Percentiles rank a stretch among this genome's conserved stretches.
Evolutionary conservation across 2,797 vertebrate genomes (phyloP).

Genomic region (Pteronotus mesoamericanus): DNA sequence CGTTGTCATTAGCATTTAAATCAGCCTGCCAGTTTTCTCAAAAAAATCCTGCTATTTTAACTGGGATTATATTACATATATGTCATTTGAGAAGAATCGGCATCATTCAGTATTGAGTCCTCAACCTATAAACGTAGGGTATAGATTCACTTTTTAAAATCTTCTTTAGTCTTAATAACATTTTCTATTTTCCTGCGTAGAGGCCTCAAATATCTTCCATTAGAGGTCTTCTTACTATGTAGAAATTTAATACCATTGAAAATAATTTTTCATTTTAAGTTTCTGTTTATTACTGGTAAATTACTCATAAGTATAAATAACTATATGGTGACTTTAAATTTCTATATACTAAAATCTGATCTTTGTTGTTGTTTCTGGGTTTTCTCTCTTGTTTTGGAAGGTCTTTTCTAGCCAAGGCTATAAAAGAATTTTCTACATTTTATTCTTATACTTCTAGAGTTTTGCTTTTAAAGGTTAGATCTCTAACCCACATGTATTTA

Average conservation of each 20-base stretch:
- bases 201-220: neutral
- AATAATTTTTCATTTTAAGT: neutral
- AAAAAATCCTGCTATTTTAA: neutral
- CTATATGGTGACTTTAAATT: neutral
- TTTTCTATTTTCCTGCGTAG: neutral
- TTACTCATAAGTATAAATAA: neutral
- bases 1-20: neutral
- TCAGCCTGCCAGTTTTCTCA: neutral
- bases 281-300: neutral
- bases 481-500: neutral
- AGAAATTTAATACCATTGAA: neutral
- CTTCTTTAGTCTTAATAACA: neutral
- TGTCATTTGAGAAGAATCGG: neutral
- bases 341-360: neutral
- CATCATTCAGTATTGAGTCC: neutral
- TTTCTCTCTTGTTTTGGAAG: neutral
- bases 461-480: neutral
- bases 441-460: neutral
- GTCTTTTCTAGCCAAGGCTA: neutral
- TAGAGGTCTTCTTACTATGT: neutral
- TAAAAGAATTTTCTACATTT: neutral
- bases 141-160: neutral
- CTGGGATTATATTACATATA: neutral
- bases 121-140: neutral
- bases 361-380: neutral